A percentile compares a stretch with the other conserved stretches of the same genome.
phyloP scores from a whole-genome alignment of 2,113 vertebrate genomes.

The Collichthys lucidus region DNA sequence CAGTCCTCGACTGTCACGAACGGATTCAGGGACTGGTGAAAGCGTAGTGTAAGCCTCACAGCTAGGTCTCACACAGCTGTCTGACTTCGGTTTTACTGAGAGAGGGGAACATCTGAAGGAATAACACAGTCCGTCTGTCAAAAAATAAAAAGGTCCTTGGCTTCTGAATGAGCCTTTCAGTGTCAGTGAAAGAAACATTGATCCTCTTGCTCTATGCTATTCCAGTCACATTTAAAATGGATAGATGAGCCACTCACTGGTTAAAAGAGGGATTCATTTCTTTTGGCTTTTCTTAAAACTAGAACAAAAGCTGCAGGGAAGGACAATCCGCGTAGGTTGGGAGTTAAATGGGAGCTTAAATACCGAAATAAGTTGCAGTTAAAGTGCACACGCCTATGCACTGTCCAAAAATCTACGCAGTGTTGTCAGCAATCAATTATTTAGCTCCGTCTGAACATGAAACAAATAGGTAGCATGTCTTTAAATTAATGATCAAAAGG shows the following conservation, averaged over 20 bases:
- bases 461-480: conserved; percentile 21
- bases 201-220: conserved; percentile 29
- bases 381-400: background rate
- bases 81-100: conserved; percentile 3
- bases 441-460: background rate
- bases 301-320: conserved; percentile 16
- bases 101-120: conserved; percentile 7
- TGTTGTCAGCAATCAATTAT: background rate
- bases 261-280: conserved; percentile 21
- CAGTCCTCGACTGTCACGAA: too few relatives aligned
- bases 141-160: conserved; percentile 15
- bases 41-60: background rate
- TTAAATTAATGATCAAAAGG: conserved; percentile 47
- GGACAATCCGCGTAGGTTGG: background rate
- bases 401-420: background rate
- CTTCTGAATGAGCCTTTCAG: conserved; percentile 43
- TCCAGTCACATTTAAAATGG: conserved; percentile 41
- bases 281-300: conserved; percentile 11
- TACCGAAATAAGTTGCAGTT: background rate
- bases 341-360: background rate
- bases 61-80: background rate
- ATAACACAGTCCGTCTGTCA: conserved; percentile 27
- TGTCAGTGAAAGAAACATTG: conserved; percentile 43
- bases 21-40: too few relatives aligned
- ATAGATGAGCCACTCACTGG: conserved; percentile 8